Evolutionary conservation across 2,888 invertebrate species (phyloP).

Genomic region (Drosophila antonietae): DNA sequence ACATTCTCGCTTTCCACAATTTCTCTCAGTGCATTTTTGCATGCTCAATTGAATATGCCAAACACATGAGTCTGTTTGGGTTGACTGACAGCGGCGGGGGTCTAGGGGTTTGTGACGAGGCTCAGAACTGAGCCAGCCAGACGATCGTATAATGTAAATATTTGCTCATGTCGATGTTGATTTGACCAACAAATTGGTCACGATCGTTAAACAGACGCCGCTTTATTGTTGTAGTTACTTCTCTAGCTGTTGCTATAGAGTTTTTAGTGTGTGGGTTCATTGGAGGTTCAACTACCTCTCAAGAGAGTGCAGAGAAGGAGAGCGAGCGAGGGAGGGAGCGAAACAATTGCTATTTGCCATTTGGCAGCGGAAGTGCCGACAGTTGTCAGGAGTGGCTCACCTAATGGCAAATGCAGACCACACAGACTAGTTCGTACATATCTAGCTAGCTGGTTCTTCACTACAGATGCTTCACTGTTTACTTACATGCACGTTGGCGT

Average conservation of each 20-base stretch:
- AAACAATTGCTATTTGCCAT: conserved; percentile 54
- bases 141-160: conserved; percentile 65
- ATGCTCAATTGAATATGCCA: conserved; percentile 67
- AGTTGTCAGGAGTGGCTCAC: conserved; percentile 72
- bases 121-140: conserved; percentile 17
- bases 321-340: neutral
- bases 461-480: conserved; percentile 31
- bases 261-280: conserved; percentile 32
- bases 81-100: neutral
- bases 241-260: conserved; percentile 17
- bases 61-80: conserved; percentile 54
- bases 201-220: conserved; percentile 76
- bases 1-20: neutral
- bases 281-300: conserved; percentile 50
- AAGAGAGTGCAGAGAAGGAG: neutral
- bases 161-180: conserved; percentile 66
- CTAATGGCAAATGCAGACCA: conserved; percentile 52
- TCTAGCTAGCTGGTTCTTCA: conserved; percentile 36
- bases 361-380: conserved; percentile 69
- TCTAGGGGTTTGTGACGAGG: neutral
- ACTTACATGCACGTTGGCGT: conserved; percentile 67
- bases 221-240: conserved; percentile 6
- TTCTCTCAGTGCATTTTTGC: conserved; percentile 29
- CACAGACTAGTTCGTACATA: conserved; percentile 20
- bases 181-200: conserved; percentile 79